phyloP scores from a whole-genome alignment of 1,140 invertebrate genomes.

The Sweltsa coloradensis region DNA sequence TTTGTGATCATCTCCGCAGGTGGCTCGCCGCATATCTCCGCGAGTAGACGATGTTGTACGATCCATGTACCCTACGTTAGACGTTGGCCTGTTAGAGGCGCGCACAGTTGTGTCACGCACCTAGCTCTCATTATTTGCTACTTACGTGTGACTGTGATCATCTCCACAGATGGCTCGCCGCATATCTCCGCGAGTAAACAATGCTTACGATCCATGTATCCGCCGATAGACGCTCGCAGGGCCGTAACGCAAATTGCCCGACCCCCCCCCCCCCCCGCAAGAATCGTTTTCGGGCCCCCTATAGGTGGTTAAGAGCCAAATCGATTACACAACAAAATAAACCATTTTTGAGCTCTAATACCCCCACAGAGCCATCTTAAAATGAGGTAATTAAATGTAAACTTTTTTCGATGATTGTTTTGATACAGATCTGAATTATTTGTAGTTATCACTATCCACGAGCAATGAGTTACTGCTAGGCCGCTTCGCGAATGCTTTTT shows the following conservation, averaged over 20 bases:
- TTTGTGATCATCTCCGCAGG: slow-evolving; percentile 25
- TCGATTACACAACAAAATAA: too few relatives aligned
- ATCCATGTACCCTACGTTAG: slow-evolving; percentile 59
- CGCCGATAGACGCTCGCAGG: slow-evolving; percentile 53
- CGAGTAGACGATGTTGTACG: slow-evolving; percentile 60
- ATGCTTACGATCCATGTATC: slow-evolving; percentile 59
- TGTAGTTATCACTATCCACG: too few relatives aligned
- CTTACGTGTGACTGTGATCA: too few relatives aligned
- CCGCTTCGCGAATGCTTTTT: too few relatives aligned
- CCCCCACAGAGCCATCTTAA: too few relatives aligned
- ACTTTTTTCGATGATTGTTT: too few relatives aligned
- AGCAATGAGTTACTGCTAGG: too few relatives aligned
- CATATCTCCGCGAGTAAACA: slow-evolving; percentile 57
- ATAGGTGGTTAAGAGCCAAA: too few relatives aligned
- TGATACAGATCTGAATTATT: too few relatives aligned
- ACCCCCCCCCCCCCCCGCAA: slow-evolving; percentile 54
- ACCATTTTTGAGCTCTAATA: too few relatives aligned
- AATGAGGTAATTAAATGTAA: too few relatives aligned
- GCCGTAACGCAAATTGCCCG: slow-evolving; percentile 57
- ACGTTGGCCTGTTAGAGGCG: slow-evolving; percentile 54
- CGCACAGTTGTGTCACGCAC: slow-evolving; percentile 54
- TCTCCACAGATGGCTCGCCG: slow-evolving; percentile 42
- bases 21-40: slow-evolving; percentile 51
- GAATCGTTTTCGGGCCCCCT: too few relatives aligned
- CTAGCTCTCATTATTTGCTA: slow-evolving; percentile 45